Conservation (phyloP, 2,888 invertebrate genomes). For the Helicoverpa assulta region DNA sequence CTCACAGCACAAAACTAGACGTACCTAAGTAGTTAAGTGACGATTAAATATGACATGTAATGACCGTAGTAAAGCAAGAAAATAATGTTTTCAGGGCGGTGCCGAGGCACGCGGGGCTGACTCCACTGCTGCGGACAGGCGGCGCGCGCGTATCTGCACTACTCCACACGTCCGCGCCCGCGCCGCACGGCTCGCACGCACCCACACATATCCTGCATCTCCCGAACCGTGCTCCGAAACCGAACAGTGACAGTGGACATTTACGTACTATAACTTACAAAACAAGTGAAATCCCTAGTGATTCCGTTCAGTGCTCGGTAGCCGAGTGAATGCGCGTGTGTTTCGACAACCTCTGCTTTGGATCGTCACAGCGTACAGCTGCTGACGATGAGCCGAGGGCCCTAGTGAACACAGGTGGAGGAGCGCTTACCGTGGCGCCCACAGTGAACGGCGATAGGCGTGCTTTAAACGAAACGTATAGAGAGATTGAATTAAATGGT, state of each 20-base stretch:
- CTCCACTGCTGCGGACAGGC: constrained; percentile 74
- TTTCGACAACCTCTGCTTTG: constrained; percentile 97
- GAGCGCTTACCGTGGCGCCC: constrained; percentile 88
- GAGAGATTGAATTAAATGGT: constrained; percentile 84
- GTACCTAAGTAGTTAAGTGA: constrained; percentile 28
- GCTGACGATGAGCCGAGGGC: constrained; percentile 93
- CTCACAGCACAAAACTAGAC: not conserved
- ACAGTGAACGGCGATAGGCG: constrained; percentile 88
- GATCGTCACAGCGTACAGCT: constrained; percentile 95
- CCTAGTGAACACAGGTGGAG: constrained; percentile 87
- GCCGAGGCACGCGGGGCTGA: constrained; percentile 86
- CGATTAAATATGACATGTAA: constrained; percentile 43
- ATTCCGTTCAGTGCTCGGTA: constrained; percentile 86
- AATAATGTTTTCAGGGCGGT: constrained; percentile 82
- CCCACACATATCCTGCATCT: constrained; percentile 80
- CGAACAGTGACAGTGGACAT: constrained; percentile 75
- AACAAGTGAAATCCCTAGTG: constrained; percentile 83
- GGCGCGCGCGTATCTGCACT: constrained; percentile 82
- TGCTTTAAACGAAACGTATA: constrained; percentile 87
- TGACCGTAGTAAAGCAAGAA: constrained; percentile 53
- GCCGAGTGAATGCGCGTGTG: constrained; percentile 97
- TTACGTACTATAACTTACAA: constrained; percentile 68
- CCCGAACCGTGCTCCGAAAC: constrained; percentile 70
- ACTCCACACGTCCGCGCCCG: constrained; percentile 82
- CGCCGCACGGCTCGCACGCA: constrained; percentile 85